These are phyloP conservation scores for Colius striatus DNA, from an alignment of 2,113 vertebrate species.

Conservation along the genomic window DNA sequence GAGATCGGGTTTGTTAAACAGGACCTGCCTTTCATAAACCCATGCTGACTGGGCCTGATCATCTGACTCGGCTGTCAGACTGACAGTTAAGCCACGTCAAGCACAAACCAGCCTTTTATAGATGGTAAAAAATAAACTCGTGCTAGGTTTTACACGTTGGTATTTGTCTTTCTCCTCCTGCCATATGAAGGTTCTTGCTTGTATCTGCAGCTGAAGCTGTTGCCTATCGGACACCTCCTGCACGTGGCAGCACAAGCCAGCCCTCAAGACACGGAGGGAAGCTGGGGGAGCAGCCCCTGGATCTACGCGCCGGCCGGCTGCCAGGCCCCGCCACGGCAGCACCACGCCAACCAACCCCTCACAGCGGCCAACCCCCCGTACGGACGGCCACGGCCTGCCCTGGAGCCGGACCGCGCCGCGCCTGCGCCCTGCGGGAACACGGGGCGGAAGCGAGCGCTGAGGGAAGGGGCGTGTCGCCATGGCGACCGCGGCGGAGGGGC, in stretches of 20 bases:
- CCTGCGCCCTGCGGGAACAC: not conserved
- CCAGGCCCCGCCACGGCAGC: not conserved
- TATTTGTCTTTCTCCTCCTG: rapidly evolving
- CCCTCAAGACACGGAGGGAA: not conserved
- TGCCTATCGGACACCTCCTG: rapidly evolving
- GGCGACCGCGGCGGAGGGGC: slow-evolving; percentile 29
- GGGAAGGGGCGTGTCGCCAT: not conserved
- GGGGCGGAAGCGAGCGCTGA: not conserved
- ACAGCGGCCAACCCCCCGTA: too few relatives aligned
- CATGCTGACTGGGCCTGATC: too few relatives aligned
- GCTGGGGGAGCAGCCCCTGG: rapidly evolving
- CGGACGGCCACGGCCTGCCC: too few relatives aligned
- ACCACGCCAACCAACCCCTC: too few relatives aligned
- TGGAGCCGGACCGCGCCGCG: not conserved
- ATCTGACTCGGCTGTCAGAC: too few relatives aligned
- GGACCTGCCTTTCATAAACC: too few relatives aligned
- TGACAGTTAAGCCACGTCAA: rapidly evolving
- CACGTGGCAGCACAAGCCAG: rapidly evolving
- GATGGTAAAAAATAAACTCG: not conserved
- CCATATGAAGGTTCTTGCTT: rapidly evolving
- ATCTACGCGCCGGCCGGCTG: rapidly evolving
- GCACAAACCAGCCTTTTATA: not conserved
- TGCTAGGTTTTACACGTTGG: rapidly evolving
- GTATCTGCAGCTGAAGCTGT: rapidly evolving
- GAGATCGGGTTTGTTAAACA: too few relatives aligned